phyloP scores from a whole-genome alignment of 2,888 invertebrate genomes.

The Acleris sparsana region DNA sequence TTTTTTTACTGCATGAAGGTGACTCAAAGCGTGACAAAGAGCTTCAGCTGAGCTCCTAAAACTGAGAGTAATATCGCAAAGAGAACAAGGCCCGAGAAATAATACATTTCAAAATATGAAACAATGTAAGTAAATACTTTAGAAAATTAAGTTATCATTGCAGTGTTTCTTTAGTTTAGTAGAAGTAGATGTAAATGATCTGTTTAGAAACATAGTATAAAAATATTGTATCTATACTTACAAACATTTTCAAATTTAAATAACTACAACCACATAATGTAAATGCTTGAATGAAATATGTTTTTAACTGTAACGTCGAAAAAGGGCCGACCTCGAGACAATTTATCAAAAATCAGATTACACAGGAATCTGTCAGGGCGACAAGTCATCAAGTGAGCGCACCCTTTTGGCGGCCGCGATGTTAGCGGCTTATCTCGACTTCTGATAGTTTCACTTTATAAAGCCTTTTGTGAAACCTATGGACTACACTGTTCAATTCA shows the following conservation, averaged over 20 bases:
- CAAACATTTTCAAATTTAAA: neutral
- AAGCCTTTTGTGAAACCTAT: slow-evolving; percentile 23
- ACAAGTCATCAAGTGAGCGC: slow-evolving; percentile 53
- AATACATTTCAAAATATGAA: neutral
- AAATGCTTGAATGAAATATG: slow-evolving; percentile 20
- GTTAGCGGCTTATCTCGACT: slow-evolving; percentile 37
- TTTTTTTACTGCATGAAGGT: slow-evolving; percentile 63
- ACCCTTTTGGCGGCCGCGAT: slow-evolving; percentile 30
- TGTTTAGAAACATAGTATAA: too few species aligned
- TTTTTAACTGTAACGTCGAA: slow-evolving; percentile 29
- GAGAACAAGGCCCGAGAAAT: neutral
- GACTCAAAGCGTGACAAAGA: slow-evolving; percentile 69
- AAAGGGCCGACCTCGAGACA: slow-evolving; percentile 40
- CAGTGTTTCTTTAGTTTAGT: too few species aligned
- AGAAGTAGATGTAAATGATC: too few species aligned
- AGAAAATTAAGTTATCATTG: neutral
- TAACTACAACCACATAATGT: neutral
- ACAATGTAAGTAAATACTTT: neutral
- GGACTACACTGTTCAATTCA: slow-evolving; percentile 3
- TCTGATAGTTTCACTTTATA: slow-evolving; percentile 35
- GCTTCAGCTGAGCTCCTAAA: slow-evolving; percentile 55
- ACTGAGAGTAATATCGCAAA: slow-evolving; percentile 34
- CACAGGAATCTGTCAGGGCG: slow-evolving; percentile 60
- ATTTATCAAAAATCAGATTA: slow-evolving; percentile 66
- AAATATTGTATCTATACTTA: neutral